phyloP scores from a whole-genome alignment of 2,113 vertebrate species.

The Cepphus grylle region DNA sequence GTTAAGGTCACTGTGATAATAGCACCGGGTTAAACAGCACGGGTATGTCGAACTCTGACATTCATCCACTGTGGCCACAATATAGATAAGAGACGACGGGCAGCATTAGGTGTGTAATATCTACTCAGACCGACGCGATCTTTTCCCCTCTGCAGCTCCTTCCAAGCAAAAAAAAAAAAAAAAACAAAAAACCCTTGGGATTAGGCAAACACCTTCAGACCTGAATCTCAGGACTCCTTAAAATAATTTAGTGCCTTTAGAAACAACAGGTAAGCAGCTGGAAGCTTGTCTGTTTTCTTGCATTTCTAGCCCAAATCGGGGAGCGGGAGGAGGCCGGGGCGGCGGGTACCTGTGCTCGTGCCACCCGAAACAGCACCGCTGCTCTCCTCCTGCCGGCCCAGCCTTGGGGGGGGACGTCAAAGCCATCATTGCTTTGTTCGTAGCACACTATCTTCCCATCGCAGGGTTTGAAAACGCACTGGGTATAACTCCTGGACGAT shows the following conservation, averaged over 20 bases:
- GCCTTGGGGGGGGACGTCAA: neutral
- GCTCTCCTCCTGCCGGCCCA: neutral
- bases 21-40: constrained; percentile 47
- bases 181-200: neutral
- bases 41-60: constrained; percentile 18
- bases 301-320: neutral
- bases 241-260: neutral
- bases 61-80: neutral
- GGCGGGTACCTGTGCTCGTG: neutral
- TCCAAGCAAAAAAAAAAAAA: neutral
- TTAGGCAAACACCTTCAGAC: neutral
- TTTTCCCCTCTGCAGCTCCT: neutral
- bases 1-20: constrained; percentile 28
- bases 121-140: fast-evolving
- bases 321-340: neutral
- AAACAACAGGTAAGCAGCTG: neutral
- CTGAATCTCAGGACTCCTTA: neutral
- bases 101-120: neutral
- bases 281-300: neutral
- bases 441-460: neutral
- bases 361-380: neutral
- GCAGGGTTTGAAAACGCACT: neutral
- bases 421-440: neutral
- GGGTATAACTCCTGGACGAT: neutral
- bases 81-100: neutral